These are phyloP conservation scores for Athripsodes cinereus DNA, from an alignment of 2,888 invertebrate species.

Conservation along the genomic window DNA sequence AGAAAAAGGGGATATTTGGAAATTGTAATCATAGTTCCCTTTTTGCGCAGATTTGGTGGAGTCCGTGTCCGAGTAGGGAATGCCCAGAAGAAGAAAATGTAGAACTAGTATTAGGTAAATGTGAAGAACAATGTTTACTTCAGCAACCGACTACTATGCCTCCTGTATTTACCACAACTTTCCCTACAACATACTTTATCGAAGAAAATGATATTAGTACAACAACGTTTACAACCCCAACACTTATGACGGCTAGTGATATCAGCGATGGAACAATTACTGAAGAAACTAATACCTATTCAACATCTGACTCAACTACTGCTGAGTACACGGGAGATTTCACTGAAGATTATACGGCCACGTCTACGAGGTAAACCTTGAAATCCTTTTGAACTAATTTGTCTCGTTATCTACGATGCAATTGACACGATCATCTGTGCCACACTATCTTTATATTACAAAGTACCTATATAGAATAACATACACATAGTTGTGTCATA, in stretches of 20 bases:
- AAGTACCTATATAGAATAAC: too few species aligned
- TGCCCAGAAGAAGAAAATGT: conserved; percentile 70
- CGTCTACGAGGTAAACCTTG: background rate
- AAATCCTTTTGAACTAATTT: conserved; percentile 1
- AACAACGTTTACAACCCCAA: background rate
- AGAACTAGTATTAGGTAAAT: conserved; percentile 65
- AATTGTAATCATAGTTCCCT: conserved; percentile 5
- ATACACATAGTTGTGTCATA: too few species aligned
- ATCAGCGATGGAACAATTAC: conserved; percentile 17
- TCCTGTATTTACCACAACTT: background rate
- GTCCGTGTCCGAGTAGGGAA: conserved; percentile 72
- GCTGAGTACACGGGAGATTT: background rate
- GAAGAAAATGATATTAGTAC: background rate
- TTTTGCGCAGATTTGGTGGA: conserved; percentile 67
- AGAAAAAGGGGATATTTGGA: conserved; percentile 14
- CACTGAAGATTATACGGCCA: background rate
- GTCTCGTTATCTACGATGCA: background rate
- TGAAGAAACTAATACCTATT: conserved; percentile 3
- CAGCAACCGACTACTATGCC: conserved; percentile 36
- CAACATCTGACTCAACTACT: background rate
- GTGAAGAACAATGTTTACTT: conserved; percentile 66
- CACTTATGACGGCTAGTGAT: conserved; percentile 5
- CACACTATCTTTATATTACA: too few species aligned
- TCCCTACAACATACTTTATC: background rate
- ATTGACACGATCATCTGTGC: background rate